phyloP scores from a whole-genome alignment of 2,888 invertebrate species.

The Notodonta ziczac region DNA sequence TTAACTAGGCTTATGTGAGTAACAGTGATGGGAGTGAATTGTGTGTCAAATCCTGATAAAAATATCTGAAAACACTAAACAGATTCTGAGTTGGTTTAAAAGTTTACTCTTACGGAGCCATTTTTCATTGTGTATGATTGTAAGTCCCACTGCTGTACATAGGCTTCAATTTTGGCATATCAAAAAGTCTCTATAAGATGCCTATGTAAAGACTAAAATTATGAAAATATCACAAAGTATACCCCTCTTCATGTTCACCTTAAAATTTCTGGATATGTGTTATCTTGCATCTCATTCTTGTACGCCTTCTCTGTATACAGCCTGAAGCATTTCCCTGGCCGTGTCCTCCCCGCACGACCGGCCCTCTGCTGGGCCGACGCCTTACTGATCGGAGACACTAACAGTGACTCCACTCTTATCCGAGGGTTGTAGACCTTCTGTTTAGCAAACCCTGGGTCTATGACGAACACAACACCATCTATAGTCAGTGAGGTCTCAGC shows the following conservation, averaged over 20 bases:
- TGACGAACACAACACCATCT: slow-evolving; percentile 99
- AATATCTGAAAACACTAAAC: no score
- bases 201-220: no score
- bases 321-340: slow-evolving; percentile 98
- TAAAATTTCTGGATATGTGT: slow-evolving; percentile 98
- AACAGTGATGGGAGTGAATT: no score
- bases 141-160: no score
- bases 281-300: slow-evolving; percentile 98
- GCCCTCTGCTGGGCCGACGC: slow-evolving; percentile 99
- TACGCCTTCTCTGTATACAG: slow-evolving; percentile 98
- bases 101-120: no score
- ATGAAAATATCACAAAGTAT: slow-evolving; percentile 6
- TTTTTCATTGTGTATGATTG: no score
- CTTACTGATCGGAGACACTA: slow-evolving; percentile 99
- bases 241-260: slow-evolving; percentile 60
- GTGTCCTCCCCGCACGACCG: slow-evolving; percentile 98
- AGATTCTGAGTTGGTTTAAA: no score
- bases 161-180: no score
- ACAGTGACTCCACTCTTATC: slow-evolving; percentile 95
- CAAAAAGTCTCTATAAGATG: no score
- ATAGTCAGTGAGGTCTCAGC: slow-evolving; percentile 99
- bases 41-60: no score
- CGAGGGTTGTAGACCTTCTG: slow-evolving; percentile 97
- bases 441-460: slow-evolving; percentile 99
- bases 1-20: no score